Evolutionary conservation across 2,888 invertebrate species (phyloP).

Genomic region (Drosophila formosana): DNA sequence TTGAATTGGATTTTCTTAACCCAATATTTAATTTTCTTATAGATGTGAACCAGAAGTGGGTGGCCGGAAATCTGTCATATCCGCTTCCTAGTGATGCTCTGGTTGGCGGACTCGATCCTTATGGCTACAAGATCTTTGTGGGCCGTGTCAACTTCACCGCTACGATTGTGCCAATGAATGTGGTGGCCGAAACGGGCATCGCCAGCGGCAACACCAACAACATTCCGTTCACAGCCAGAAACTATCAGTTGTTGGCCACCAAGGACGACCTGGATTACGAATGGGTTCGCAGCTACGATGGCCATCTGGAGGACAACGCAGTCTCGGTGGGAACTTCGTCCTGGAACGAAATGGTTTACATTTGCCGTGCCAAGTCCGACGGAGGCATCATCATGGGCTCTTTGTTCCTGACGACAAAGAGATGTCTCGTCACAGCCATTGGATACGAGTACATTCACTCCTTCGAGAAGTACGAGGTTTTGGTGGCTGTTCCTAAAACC

Average conservation of each 20-base stretch:
- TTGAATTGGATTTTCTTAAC: neutral
- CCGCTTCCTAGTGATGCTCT: conserved; percentile 9
- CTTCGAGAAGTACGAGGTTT: conserved; percentile 55
- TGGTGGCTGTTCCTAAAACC: conserved; percentile 30
- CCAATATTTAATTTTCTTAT: neutral
- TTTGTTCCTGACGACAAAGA: conserved; percentile 27
- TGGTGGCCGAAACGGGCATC: conserved; percentile 50
- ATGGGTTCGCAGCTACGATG: conserved; percentile 59
- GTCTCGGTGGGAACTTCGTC: conserved; percentile 51
- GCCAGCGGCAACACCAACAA: conserved; percentile 36
- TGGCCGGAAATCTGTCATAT: conserved; percentile 9
- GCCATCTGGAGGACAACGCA: conserved; percentile 35
- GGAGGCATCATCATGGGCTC: neutral
- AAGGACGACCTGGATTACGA: conserved; percentile 38
- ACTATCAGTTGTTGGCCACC: conserved; percentile 37
- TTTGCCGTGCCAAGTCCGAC: conserved; percentile 21
- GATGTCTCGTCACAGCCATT: conserved; percentile 37
- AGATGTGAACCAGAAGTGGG: conserved; percentile 7
- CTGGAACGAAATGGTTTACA: conserved; percentile 52
- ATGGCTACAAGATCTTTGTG: conserved; percentile 19
- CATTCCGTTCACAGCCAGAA: neutral
- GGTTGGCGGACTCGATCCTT: conserved; percentile 8
- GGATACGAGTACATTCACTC: conserved; percentile 28
- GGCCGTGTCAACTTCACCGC: conserved; percentile 43
- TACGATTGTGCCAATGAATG: conserved; percentile 50